These are phyloP conservation scores for Lithodes maja DNA, from an alignment of 2,888 invertebrate species.

Conservation along the genomic window DNA sequence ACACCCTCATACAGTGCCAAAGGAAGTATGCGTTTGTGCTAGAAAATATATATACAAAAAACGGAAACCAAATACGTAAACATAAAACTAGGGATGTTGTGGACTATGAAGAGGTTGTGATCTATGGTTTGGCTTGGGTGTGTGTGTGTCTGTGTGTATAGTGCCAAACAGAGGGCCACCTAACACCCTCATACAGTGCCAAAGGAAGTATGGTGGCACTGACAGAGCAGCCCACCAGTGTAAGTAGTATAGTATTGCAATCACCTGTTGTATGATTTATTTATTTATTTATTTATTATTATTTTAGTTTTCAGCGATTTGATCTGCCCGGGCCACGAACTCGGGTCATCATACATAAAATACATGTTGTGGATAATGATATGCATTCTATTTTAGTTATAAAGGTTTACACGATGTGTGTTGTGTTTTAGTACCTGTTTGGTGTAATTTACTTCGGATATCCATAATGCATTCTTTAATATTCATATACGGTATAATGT, in stretches of 20 bases:
- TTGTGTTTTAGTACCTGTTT: too few species aligned
- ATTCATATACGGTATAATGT: too few species aligned
- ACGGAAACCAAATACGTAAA: not conserved
- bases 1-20: not conserved
- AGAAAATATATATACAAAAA: not conserved
- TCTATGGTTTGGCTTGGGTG: not conserved
- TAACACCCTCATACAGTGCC: not conserved
- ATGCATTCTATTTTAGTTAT: too few species aligned
- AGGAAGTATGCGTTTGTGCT: not conserved
- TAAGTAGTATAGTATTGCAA: not conserved
- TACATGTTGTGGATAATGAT: too few species aligned
- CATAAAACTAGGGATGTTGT: not conserved
- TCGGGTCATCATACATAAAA: too few species aligned
- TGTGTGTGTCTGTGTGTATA: not conserved
- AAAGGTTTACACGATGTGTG: too few species aligned
- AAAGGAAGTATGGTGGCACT: constrained; percentile 1
- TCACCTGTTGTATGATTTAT: not conserved
- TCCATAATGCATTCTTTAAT: too few species aligned
- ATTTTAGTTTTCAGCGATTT: not conserved
- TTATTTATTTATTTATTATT: not conserved
- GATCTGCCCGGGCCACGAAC: too few species aligned
- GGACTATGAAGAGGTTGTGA: not conserved
- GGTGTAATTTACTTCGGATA: too few species aligned
- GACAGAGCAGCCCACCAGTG: not conserved
- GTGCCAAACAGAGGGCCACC: not conserved